phyloP scores from a whole-genome alignment of 2,888 invertebrate species.

The Zygogramma bicolorata region DNA sequence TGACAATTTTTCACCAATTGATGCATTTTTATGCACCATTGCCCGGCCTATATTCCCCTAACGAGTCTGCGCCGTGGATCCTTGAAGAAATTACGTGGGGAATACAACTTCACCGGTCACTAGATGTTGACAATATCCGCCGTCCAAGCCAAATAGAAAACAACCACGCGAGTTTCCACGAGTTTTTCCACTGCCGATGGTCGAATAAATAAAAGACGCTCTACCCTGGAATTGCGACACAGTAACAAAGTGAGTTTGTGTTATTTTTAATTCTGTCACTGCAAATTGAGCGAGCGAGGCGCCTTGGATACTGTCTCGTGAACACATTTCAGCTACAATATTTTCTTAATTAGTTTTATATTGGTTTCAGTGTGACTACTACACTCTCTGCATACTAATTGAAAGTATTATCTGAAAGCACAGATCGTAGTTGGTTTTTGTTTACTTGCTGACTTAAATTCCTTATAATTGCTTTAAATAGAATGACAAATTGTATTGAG shows the following conservation, averaged over 20 bases:
- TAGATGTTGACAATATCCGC: constrained; percentile 19
- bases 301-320: not conserved
- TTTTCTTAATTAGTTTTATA: no score
- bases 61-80: constrained; percentile 25
- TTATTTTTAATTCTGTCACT: constrained; percentile 18
- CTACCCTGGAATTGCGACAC: constrained; percentile 11
- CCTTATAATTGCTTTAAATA: no score
- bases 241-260: constrained; percentile 30
- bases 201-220: not conserved
- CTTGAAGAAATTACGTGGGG: constrained; percentile 31
- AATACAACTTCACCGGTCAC: constrained; percentile 20
- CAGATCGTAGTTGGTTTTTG: no score
- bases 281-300: not conserved
- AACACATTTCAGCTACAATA: no score
- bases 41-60: not conserved
- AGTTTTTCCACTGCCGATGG: not conserved
- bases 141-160: constrained; percentile 8
- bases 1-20: no score
- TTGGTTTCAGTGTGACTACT: no score
- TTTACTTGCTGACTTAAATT: no score
- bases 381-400: no score
- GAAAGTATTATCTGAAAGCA: no score
- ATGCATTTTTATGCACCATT: no score
- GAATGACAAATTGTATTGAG: no score
- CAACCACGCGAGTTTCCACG: not conserved